Base-by-base conservation (phyloP, 2,888 invertebrate genomes). In the Augiades crinisus region DNA sequence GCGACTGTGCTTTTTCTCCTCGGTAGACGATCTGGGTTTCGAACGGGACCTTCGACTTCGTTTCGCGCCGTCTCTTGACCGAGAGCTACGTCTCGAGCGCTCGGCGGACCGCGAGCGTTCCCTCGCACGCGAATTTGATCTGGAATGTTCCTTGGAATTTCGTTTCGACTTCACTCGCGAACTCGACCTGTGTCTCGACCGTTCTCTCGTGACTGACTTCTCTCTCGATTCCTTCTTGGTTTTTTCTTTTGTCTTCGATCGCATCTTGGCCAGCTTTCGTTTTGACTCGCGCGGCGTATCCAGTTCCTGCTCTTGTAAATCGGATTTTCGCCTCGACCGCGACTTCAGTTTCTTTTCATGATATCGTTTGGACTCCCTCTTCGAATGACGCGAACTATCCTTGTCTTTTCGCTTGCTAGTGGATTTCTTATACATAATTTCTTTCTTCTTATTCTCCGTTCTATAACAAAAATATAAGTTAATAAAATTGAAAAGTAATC, bases 331-430 rank as follows among this genome's bases (percentile, higher is more conserved):
- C 58, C 74, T 21, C 22, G 12, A 34, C 33, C 44, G 17, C 22
- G 33, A n/a, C 14, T 45, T n/a, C 21, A 45, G 81, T 50, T 67
- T 65, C 40, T 70, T 73, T 8, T 78, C 81, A 0, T 75, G 74
- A 52, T 82, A 80, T 13, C 79, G 74, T 61, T 75, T 81, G 1
- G 81, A 79, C 34, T 83, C 80, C 13, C 78, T 63, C 67, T 79
- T 85, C 1, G 74, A 68, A 43, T 67, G 71, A 30, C 69, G 63
- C 7, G 70, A 62, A 37, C 62, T 71, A 8, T 61, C 59, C 22
- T 62, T 60, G 19, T 70, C 64, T 57, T 49, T 68, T 64, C 38
- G 59, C 56, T 43, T 63, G 56, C 41, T 62, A 64, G 58, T 61
- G 8, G 47, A 46, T 37, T 31, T 67, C 61, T 58, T 77, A 75